Evolutionary conservation across 2,113 vertebrate species (phyloP), one percentile per base, ranked within the genome.

Genomic region (Brachyistius frenatus): DNA sequence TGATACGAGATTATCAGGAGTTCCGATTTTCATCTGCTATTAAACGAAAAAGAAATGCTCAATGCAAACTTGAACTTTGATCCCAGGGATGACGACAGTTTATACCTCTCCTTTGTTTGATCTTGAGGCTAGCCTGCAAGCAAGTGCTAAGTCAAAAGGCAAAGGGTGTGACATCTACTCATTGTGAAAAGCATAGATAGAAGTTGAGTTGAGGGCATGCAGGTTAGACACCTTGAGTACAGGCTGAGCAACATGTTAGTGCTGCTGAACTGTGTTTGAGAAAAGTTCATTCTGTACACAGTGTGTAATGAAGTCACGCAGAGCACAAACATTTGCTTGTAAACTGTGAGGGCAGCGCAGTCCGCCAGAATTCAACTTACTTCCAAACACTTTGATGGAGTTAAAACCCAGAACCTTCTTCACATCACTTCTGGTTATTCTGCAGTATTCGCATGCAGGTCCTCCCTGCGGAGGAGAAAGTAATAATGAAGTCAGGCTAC

Each of bases 361-460:
- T 23, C 23, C 23, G 23, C 23, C 23, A 23, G 23, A 23, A 23
- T 23, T 23, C 7, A 7, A 44, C 92, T 90, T 91, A 95, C 95
- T 88, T 89, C 93, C 93, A 88, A 94, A 93, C 0, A 32, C 14
- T 3, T 56, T 3, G 0, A 66, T 36, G 44, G 71, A 70, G 5
- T 62, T 71, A 8, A 91, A 73, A 2, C 91, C 92, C 8, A 93
- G 61, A 61, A 47, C 83, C 15, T 31, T 70, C 36, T 73, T 80
- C 11, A 94, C 61, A 36, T 94, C 89, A 7, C 41, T 80, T 66
- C 69, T 80, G 54, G 75, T 92, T 63, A 95, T 92, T 70, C 94
- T 84, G 89, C 95, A 95, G 77, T 94, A 95, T n/a, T 94, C 89
- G 84, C 94, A 94, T 9, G 73, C 86, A 3, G 83, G 30, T 2